These are phyloP conservation scores for Acanthosepion esculentum DNA, from an alignment of 2,888 invertebrate genomes.

Conservation along the genomic window DNA sequence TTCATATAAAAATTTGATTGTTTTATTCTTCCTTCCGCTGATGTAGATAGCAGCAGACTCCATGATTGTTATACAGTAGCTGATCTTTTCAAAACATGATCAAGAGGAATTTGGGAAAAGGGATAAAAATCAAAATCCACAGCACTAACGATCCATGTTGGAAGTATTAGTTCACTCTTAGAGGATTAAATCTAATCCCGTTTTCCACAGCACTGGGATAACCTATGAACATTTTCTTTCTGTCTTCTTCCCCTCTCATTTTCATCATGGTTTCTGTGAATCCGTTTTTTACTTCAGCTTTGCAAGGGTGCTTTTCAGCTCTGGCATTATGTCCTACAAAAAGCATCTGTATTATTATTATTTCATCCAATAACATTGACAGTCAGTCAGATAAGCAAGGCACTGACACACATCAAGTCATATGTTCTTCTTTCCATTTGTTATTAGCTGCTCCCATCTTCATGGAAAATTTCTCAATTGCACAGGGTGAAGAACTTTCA, in stretches of 20 bases:
- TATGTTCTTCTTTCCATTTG: neutral
- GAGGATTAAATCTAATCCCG: neutral
- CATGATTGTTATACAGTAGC: neutral
- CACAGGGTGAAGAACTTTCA: neutral
- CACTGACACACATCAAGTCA: neutral
- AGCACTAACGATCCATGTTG: neutral
- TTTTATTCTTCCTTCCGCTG: neutral
- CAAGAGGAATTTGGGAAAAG: neutral
- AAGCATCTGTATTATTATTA: neutral
- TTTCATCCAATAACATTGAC: neutral
- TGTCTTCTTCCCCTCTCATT: neutral
- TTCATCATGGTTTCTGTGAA: neutral
- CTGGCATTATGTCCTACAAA: neutral
- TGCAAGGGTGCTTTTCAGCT: neutral
- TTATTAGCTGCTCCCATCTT: neutral
- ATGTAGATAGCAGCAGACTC: neutral
- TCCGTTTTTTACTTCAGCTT: neutral
- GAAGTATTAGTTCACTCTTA: neutral
- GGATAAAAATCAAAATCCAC: neutral
- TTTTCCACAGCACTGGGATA: slow-evolving; percentile 17
- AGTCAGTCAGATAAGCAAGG: neutral
- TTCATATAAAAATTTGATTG: neutral
- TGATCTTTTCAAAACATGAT: neutral
- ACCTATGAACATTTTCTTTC: neutral
- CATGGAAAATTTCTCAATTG: neutral